Conservation (phyloP, 2,113 vertebrate genomes). For the Tyto alba region DNA sequence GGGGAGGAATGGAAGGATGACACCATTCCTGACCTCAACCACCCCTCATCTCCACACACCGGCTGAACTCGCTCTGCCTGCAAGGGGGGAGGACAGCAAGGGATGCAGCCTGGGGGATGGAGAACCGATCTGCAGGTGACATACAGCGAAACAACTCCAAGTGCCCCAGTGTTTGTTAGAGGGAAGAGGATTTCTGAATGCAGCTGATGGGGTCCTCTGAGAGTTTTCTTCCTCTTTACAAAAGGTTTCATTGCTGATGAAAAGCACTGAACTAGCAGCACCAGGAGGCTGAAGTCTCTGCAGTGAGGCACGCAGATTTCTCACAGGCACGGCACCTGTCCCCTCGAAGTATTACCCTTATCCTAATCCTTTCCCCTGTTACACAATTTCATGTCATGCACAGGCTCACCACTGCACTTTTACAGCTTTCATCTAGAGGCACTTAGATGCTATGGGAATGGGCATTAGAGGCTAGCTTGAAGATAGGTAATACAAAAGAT, state of each 20-base stretch:
- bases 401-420: background rate
- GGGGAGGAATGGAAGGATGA: background rate
- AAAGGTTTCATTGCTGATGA: background rate
- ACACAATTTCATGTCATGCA: background rate
- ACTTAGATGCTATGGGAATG: slow-evolving; percentile 23
- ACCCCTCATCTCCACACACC: background rate
- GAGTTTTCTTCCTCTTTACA: background rate
- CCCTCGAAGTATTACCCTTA: background rate
- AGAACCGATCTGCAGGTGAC: background rate
- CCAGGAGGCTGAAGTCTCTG: background rate
- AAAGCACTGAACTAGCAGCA: background rate
- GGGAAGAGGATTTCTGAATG: background rate
- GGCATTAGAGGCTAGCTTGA: slow-evolving; percentile 33
- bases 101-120: background rate
- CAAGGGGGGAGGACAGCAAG: background rate
- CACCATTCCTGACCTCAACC: background rate
- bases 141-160: background rate
- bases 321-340: background rate
- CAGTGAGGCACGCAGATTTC: background rate
- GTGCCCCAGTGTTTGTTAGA: background rate
- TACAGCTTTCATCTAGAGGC: slow-evolving; percentile 25
- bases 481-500: slow-evolving; percentile 25
- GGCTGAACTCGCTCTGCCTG: background rate
- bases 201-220: background rate
- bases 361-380: background rate